These are phyloP conservation scores for Megalopta genalis DNA, from an alignment of 1,140 invertebrate species.

Conservation along the genomic window DNA sequence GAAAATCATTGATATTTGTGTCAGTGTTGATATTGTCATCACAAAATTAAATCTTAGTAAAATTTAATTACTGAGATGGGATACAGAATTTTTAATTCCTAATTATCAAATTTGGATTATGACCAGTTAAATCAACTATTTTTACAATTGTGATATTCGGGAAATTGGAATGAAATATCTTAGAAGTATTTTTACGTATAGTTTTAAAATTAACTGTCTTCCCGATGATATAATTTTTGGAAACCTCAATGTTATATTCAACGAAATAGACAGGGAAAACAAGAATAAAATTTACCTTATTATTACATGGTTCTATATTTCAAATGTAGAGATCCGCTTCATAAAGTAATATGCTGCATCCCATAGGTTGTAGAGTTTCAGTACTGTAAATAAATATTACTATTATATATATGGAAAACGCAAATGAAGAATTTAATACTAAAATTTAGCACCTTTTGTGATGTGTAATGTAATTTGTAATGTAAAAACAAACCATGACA, in stretches of 20 bases:
- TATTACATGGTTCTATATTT: neutral
- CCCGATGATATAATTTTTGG: neutral
- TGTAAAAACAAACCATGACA: no score
- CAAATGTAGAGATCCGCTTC: neutral
- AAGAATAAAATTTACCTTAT: constrained; percentile 28
- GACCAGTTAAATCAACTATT: no score
- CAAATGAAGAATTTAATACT: no score
- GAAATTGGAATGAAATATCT: no score
- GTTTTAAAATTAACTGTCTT: neutral
- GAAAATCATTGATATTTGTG: constrained; percentile 30
- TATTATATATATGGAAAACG: neutral
- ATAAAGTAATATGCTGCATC: neutral
- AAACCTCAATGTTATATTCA: neutral
- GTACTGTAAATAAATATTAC: constrained; percentile 27
- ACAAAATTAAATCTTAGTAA: neutral
- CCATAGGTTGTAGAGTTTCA: neutral
- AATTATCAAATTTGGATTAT: neutral
- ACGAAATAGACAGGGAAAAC: neutral
- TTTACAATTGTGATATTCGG: no score
- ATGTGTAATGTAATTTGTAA: no score
- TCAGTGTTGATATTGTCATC: constrained; percentile 21
- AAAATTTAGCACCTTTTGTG: no score
- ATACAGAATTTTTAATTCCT: neutral
- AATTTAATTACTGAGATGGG: neutral
- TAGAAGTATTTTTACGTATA: no score